Conservation (phyloP, 1,140 invertebrate species). For the Octopus bimaculoides region DNA sequence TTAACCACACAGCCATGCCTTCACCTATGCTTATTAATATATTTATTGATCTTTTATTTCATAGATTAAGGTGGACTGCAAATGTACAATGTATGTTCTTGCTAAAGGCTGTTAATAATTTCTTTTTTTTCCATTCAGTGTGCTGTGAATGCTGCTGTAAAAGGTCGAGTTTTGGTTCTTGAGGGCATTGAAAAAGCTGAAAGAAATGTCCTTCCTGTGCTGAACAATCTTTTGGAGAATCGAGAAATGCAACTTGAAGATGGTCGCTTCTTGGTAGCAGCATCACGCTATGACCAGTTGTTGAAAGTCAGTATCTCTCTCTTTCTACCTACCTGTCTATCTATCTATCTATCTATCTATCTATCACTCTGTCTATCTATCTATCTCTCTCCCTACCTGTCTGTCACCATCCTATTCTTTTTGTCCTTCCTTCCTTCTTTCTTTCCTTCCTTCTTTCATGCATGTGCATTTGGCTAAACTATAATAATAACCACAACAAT, state of each 20-base stretch:
- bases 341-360: no score
- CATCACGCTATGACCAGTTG: conserved; percentile 86
- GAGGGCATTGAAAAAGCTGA: conserved; percentile 98
- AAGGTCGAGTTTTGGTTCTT: conserved; percentile 86
- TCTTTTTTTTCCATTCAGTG: conserved; percentile 61
- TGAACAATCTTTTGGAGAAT: conserved; percentile 99
- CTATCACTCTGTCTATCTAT: no score
- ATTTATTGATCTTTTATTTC: neutral
- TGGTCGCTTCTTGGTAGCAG: conserved; percentile 87
- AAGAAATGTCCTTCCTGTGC: conserved; percentile 90
- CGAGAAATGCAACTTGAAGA: conserved; percentile 98
- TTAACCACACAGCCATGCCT: no score
- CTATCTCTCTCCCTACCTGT: no score
- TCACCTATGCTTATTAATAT: neutral
- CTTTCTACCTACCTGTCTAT: no score
- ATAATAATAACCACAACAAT: no score
- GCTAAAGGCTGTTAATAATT: neutral
- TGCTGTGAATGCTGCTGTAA: conserved; percentile 83
- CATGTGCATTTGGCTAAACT: no score
- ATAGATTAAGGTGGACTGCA: neutral
- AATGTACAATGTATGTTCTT: neutral
- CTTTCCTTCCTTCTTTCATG: no score
- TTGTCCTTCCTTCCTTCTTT: no score
- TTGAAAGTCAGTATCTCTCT: conserved; percentile 65
- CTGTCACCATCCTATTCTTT: no score